Percentiles rank a stretch among this genome's conserved stretches.
Conservation (phyloP, 1,140 invertebrate species). For the Solenopsis invicta region DNA sequence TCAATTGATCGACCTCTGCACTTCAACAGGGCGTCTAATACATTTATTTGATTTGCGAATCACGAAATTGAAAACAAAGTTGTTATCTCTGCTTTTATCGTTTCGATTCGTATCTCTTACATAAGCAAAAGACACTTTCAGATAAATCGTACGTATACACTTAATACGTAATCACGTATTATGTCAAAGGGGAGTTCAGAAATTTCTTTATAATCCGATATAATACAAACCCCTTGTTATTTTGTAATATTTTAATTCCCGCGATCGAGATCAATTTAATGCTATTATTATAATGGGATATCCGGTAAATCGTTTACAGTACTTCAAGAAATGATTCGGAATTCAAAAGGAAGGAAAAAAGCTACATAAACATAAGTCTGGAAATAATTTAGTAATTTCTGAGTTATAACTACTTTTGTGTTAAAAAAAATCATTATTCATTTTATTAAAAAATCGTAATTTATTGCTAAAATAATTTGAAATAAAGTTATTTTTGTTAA, state of each 20-base stretch:
- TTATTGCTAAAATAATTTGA: no score
- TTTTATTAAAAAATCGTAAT: no score
- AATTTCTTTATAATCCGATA: not conserved
- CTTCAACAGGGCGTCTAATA: not conserved
- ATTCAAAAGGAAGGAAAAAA: no score
- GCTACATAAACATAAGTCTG: no score
- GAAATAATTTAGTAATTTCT: no score
- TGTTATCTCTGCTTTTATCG: conserved; percentile 2
- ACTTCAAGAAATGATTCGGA: no score
- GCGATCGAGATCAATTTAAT: not conserved
- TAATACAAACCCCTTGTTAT: not conserved
- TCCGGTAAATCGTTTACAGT: not conserved
- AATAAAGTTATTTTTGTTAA: no score
- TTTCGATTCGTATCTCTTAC: not conserved
- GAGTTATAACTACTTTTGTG: no score
- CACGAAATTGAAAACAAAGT: conserved; percentile 6
- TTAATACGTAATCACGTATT: not conserved
- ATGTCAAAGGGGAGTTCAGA: not conserved
- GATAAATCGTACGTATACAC: not conserved
- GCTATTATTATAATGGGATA: no score
- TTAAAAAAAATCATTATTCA: no score
- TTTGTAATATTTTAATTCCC: conserved; percentile 7
- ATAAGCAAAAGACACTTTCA: not conserved
- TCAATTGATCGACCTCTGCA: not conserved
- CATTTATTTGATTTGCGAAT: not conserved